These are phyloP conservation scores for Pseudopipra pipra DNA, from an alignment of 2,113 vertebrate genomes.

Conservation along the genomic window DNA sequence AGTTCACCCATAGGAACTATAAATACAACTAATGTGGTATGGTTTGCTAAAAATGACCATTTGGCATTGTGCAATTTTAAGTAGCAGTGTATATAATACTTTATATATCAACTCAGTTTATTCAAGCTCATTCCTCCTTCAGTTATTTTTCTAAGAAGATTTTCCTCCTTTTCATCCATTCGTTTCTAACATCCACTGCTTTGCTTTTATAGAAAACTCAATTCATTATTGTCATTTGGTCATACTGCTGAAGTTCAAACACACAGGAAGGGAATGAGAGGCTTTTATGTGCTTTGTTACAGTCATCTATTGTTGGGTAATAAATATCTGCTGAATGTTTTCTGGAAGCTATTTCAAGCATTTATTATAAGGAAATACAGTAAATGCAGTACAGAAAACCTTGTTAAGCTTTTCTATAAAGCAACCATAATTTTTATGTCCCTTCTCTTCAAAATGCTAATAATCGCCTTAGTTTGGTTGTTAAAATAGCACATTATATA, in stretches of 20 bases:
- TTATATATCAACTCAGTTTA: neutral
- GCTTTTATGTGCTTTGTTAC: constrained; percentile 10
- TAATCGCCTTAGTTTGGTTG: neutral
- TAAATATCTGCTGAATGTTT: constrained; percentile 28
- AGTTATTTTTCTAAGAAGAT: neutral
- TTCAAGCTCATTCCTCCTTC: neutral
- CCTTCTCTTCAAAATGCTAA: neutral
- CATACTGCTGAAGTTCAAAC: neutral
- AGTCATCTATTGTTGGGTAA: constrained; percentile 10
- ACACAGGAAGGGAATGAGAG: neutral
- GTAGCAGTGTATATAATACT: neutral
- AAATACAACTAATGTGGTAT: neutral
- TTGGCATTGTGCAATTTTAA: neutral
- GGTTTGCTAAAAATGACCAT: neutral
- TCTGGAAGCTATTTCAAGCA: constrained; percentile 19
- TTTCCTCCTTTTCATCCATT: neutral
- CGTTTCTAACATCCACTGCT: neutral
- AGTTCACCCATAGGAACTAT: neutral
- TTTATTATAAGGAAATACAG: neutral
- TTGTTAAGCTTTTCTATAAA: neutral
- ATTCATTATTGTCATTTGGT: constrained; percentile 16
- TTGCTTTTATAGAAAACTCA: neutral
- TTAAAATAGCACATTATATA: neutral
- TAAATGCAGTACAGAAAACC: neutral
- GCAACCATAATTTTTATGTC: neutral